Base-by-base conservation (phyloP, 2,113 vertebrate genomes). In the Leiothrix lutea region DNA sequence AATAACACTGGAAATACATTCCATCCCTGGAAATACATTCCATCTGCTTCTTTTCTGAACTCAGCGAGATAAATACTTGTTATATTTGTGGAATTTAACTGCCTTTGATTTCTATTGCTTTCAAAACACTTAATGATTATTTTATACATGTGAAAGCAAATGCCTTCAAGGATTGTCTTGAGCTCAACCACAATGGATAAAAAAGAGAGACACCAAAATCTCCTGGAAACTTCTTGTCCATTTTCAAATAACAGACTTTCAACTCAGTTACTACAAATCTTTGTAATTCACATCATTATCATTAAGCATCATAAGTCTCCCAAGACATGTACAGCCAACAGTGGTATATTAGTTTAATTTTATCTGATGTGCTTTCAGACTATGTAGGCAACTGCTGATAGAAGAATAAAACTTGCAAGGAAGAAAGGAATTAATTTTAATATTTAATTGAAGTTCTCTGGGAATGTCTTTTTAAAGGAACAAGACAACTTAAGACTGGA, bases 1-100 rank as follows among this genome's bases (percentile, higher is more conserved):
- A 96, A 92, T 94, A 97, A 92, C 88, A 82, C 31, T 94, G 91
- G 78, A 95, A 96, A 94, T 94, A 92, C 56, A 71, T 95, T 94
- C 97, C 80, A 95, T 96, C 87, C 48, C 56, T 95, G 88, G 86
- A 95, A 95, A 96, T 92, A 91, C 48, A 58, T 89, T 94, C 97
- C 86, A 95, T 97, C 91, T 95, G 78, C 88, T 96, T 79, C 85
- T 97, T 95, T 97, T 87, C 88, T 93, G 54, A 94, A 96, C 57
- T 86, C 92, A 35, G 87, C 1, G 3, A 96, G 90, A 90, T 87
- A 97, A 97, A 97, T 79, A 89, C 80, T 94, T 87, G 60, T 78
- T 91, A 78, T 95, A 94, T 96, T 94, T 96, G 80, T 90, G 86
- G 81, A 97, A 79, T 69, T 94, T 96, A 95, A 83, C 67, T 80